Base-by-base conservation (phyloP, 2,888 invertebrate species). In the Cryptocephalus primarius region DNA sequence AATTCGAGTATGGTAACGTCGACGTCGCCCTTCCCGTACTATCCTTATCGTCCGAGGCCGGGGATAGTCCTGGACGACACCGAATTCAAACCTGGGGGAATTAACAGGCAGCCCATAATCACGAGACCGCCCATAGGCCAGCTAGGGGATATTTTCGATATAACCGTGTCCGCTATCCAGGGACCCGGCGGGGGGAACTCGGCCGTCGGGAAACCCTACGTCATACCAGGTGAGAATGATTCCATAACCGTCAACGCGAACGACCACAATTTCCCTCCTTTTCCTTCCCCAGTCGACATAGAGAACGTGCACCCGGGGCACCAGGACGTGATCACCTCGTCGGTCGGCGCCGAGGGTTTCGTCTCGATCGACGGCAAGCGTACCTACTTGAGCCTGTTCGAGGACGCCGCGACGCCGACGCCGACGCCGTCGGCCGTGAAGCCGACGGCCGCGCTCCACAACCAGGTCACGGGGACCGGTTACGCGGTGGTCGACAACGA, bases 341-440 rank as follows among this genome's bases (percentile, higher is more conserved):
- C 87, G 3, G 79, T 84, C 8, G 86, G 85, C 12, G 83, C 84
- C 41, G 85, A 90, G 61, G 87, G 89, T 31, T 91, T 88, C 69
- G 92, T 92, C 11, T 91, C 89, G 22, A 92, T 92, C 48, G 91
- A 92, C 64, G 92, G 92, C 34, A 88, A 91, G 71, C 75, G 89
- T 59, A 91, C 90, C 0, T 90, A 91, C 64, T 76, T 92, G 57
- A 88, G 89, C 72, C 74, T 91, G 39, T 88, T 90, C 65, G 88
- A 85, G 51, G 82, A 80, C 9, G 54, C 49, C 22, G 22, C 22
- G 22, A 67, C 65, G 66, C 64, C 36, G 11, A 13, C 43, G 9
- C 32, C 42, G 32, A 33, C 43, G 14, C 13, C 55, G 32, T 0
- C 69, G 1, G 64, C 54, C 8, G 58, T 64, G 32, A 61, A 63